Percentiles rank a stretch among this genome's conserved stretches.
Conservation (phyloP, 2,113 vertebrate genomes). For the Ptyas mucosa region DNA sequence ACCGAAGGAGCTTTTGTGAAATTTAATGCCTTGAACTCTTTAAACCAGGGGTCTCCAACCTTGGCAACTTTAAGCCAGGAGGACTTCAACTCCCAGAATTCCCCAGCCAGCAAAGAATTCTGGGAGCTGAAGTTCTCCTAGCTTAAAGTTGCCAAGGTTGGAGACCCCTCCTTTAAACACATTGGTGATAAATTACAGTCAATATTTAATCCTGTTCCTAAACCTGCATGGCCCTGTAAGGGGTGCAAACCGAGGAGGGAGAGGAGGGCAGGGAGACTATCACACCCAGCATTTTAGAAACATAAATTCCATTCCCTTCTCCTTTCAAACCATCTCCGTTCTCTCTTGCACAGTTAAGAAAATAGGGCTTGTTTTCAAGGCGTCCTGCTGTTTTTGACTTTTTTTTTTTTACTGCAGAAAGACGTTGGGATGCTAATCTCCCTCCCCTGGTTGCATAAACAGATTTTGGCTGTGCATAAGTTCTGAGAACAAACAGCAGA, state of each 20-base stretch:
- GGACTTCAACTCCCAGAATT: no score
- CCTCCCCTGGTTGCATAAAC: not conserved
- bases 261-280: not conserved
- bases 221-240: not conserved
- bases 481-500: not conserved
- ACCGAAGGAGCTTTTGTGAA: not conserved
- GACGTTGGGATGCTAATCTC: not conserved
- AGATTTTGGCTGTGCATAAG: not conserved
- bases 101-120: no score
- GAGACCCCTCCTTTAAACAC: not conserved
- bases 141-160: no score
- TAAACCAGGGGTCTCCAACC: not conserved
- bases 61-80: no score
- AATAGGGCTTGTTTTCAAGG: not conserved
- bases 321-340: not conserved
- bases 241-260: not conserved
- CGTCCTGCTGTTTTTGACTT: not conserved
- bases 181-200: constrained; percentile 8
- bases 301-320: not conserved
- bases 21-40: constrained; percentile 6
- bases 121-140: no score
- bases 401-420: not conserved
- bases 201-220: constrained; percentile 14
- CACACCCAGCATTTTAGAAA: not conserved
- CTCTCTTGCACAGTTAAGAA: not conserved